Percentiles rank a stretch among this genome's conserved stretches.
phyloP scores from a whole-genome alignment of 1,140 invertebrate species.

The Psix sp. region DNA sequence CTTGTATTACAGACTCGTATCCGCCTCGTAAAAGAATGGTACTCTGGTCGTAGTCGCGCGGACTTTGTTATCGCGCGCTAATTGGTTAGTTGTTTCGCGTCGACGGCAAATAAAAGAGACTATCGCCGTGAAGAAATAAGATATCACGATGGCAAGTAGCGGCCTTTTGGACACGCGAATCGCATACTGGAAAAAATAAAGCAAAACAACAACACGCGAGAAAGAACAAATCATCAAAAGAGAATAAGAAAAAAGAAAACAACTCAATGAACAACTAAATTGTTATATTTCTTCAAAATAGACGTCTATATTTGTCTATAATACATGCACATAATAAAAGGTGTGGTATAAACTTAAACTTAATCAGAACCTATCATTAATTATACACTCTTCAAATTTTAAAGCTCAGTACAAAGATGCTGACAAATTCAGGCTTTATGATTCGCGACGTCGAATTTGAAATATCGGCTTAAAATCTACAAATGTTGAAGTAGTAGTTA shows the following conservation, averaged over 20 bases:
- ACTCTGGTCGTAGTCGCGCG: conserved; percentile 23
- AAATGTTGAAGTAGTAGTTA: too few relatives aligned
- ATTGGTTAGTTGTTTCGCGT: conserved; percentile 38
- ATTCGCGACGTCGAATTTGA: too few relatives aligned
- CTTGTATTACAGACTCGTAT: conserved; percentile 31
- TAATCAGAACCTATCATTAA: too few relatives aligned
- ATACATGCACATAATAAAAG: conserved; percentile 61
- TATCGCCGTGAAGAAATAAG: conserved; percentile 22
- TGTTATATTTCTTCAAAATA: conserved; percentile 30
- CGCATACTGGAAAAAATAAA: too few relatives aligned
- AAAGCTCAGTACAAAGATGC: too few relatives aligned
- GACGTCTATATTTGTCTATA: conserved; percentile 44
- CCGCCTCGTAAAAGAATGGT: conserved; percentile 27
- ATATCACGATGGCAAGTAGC: conserved; percentile 1
- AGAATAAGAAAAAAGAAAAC: conserved; percentile 7
- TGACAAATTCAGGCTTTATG: too few relatives aligned
- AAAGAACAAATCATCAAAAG: not conserved
- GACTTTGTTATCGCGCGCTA: conserved; percentile 47
- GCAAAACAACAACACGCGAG: not conserved
- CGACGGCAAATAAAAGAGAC: conserved; percentile 29
- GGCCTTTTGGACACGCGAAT: too few relatives aligned
- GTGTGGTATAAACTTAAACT: conserved; percentile 52
- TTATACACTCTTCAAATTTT: too few relatives aligned
- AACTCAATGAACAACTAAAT: conserved; percentile 54
- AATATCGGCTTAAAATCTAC: too few relatives aligned